Evolutionary conservation across 2,113 vertebrate species (phyloP), one percentile per base, ranked within the genome.

Genomic region (Pycnonotus jocosus): DNA sequence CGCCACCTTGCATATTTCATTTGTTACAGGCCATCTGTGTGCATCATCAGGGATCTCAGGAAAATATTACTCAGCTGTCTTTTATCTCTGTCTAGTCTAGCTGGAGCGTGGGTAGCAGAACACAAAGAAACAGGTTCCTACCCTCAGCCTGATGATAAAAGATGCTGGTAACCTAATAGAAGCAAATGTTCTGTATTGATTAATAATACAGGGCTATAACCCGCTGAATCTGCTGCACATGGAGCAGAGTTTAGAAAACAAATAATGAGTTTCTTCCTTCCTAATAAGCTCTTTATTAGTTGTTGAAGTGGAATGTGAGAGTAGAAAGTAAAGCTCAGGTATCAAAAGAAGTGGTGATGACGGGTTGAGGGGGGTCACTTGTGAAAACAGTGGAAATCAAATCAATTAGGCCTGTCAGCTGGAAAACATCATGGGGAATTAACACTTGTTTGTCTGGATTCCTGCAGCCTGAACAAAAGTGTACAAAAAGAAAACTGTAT

Each of bases 341-440:
- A 97, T 86, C 88, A 97, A 93, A 95, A 96, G 88, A 94, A 93
- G 68, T 68, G 45, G 82, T 95, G 81, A 93, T 84, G 70, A 86
- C 7, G 88, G 95, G 92, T 96, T 93, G 90, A 96, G 68, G 91
- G 95, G 94, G 92, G 97, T 82, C 70, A 93, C 92, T 97, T 90
- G 92, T 96, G 97, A 91, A 97, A 97, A 97, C 84, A 95, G 94
- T 94, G 93, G 93, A 97, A 97, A 97, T 96, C 92, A 97, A 96
- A 94, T 97, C 94, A 96, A 96, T 97, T 97, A 97, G 88, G 94
- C 51, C 72, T 84, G 94, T 97, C 97, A 95, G 88, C 95, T 98
- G 87, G 95, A 97, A 97, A 97, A 95, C 86, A 92, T 96, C 92
- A 97, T 89, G 80, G 81, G 94, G 74, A 91, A 91, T 97, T 92